Percentiles rank a stretch among this genome's conserved stretches.
Conservation (phyloP, 23 tunicate genomes). For the Aplidium turbinatum region DNA sequence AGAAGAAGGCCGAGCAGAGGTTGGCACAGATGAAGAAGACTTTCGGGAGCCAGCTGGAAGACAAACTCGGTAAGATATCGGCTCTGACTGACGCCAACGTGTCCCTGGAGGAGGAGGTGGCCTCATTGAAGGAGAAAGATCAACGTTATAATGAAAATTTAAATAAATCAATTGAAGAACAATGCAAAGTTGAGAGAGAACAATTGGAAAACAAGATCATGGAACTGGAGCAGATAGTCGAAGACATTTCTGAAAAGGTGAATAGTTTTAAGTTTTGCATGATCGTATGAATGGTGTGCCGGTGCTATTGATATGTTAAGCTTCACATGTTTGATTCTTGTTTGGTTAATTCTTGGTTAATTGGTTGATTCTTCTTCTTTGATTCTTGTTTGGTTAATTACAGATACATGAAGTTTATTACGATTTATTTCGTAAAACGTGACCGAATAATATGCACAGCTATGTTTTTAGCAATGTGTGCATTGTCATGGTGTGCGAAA, state of each 20-base stretch:
- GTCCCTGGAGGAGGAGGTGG: constrained; percentile 26
- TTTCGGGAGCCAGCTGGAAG: constrained; percentile 75
- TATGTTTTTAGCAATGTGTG: no score
- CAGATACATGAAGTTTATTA: no score
- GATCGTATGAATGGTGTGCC: no score
- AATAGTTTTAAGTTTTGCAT: not conserved
- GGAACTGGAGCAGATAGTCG: not conserved
- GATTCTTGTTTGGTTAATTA: no score
- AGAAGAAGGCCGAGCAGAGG: constrained; percentile 80
- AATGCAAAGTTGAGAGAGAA: not conserved
- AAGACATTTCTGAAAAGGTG: not conserved
- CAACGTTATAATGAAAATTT: not conserved
- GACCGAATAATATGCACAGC: no score
- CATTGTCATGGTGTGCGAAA: no score
- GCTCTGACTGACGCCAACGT: constrained; percentile 44
- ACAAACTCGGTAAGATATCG: constrained; percentile 60
- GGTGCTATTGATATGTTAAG: no score
- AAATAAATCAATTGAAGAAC: not conserved
- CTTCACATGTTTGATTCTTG: no score
- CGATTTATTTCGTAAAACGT: no score
- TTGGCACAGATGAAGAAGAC: constrained; percentile 79
- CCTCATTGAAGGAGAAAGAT: constrained; percentile 1
- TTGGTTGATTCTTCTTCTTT: no score
- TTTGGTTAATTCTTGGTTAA: no score
- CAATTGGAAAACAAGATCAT: constrained; percentile 20